Base-by-base conservation (phyloP, 2,797 vertebrate species). In the Myotis vivesi region DNA sequence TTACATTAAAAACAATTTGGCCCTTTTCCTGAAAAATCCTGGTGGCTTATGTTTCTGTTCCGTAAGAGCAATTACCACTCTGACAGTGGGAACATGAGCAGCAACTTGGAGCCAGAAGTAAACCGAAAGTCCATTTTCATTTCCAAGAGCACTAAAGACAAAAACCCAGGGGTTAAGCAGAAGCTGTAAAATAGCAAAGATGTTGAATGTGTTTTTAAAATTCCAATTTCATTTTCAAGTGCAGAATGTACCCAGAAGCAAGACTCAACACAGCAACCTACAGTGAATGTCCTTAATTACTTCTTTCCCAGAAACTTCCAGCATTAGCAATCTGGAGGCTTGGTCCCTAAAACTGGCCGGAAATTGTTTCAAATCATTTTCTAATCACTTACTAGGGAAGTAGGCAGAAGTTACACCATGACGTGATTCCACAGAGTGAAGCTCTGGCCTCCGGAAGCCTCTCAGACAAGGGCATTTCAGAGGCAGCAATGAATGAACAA, bases 201-300 rank as follows among this genome's bases (percentile, higher is more conserved):
- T 71, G 87, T 66, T 86, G 91, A 96, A 88, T 95, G 73, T 95
- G 72, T 94, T 97, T 96, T 92, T 84, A 64, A 96, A 94, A 88
- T 88, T 95, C 64, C 79, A 94, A 73, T 95, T 96, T 96, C 83
- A 93, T 95, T 95, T 96, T 94, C 71, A 89, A 96, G 93, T 38
- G 30, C 90, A 84, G 87, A 92, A 93, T 87, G 88, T 96, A 71
- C 87, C 94, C 86, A 51, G 69, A 91, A 97, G 95, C 95, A 92
- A 79, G 53, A 92, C 77, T 91, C 84, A 79, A 86, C 59, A 64
- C 55, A 95, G 90, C 88, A 96, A 86, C 77, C 92, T 36, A 57
- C 33, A 92, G 85, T 76, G 92, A 95, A 93, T 64, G 81, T 87
- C 30, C 85, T 89, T 96, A 96, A 96, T 97, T 90, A 95, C 87